Percentiles rank a stretch among this genome's conserved stretches.
phyloP scores from a whole-genome alignment of 2,797 vertebrate genomes.

The Hippocampus kuda region DNA sequence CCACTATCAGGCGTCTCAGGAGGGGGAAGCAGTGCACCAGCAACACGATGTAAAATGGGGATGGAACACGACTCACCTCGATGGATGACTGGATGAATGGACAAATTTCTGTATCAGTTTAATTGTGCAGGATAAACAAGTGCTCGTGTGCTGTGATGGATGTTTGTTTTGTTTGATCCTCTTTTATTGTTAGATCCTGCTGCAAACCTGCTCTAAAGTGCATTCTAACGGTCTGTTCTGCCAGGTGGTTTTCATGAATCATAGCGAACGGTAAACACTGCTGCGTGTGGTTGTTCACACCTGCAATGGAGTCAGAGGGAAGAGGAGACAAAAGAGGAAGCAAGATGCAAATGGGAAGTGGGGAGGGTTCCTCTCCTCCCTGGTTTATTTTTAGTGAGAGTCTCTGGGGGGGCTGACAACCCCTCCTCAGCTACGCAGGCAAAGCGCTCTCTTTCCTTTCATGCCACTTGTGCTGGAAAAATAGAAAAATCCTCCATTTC shows the following conservation, averaged over 20 bases:
- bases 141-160: neutral
- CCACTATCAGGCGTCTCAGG: too few relatives aligned
- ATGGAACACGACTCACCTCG: neutral
- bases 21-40: too few relatives aligned
- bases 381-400: slow-evolving; percentile 65
- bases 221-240: neutral
- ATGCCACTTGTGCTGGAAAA: slow-evolving; percentile 4
- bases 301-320: slow-evolving; percentile 13
- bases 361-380: slow-evolving; percentile 30
- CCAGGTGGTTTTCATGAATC: neutral
- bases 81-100: neutral
- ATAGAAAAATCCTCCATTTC: neutral
- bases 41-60: too few relatives aligned
- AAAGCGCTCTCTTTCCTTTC: slow-evolving; percentile 39
- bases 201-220: neutral
- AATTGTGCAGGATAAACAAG: neutral
- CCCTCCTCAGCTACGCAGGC: slow-evolving; percentile 43
- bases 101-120: neutral
- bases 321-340: slow-evolving; percentile 26
- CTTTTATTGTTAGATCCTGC: neutral
- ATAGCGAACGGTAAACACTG: neutral
- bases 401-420: slow-evolving; percentile 51
- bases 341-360: slow-evolving; percentile 26
- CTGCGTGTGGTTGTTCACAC: neutral
- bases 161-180: neutral